Base-by-base conservation (phyloP, 2,797 vertebrate species). In the Hypotaenidia okinawae region DNA sequence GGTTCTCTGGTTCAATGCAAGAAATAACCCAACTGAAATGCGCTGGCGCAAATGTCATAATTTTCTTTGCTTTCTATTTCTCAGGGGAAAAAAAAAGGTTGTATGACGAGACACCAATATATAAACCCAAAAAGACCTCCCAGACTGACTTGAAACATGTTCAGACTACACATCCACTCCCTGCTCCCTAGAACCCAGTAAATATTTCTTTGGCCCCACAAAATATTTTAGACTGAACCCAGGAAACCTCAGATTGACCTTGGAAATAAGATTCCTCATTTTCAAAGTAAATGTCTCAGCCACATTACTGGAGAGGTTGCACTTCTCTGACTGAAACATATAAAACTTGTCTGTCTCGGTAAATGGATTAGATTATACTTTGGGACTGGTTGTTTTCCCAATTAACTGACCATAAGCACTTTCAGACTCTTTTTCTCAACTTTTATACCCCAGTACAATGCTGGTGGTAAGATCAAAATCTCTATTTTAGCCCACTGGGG, bases 171-270 rank as follows among this genome's bases (percentile, higher is more conserved):
- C 72, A 94, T 95, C 78, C 69, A 89, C 72, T 96, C 90, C 68
- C 75, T 92, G 91, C 84, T 96, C 91, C 95, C 92, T 87, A 85
- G 88, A 93, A 94, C 61, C 84, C 78, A 93, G 84, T 96, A 96
- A 96, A 96, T 95, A 96, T 78, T 94, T 89, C 92, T 92, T 94
- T 95, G 93, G 93, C 84, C 92, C 78, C 86, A 41, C 41, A 30
- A 81, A 91, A 52, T 77, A 45, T 91, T 93, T 95, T 47, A 95
- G 78, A 87, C 47, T 92, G 93, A 96, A 95, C 86, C 88, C 92
- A 94, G 92, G 72, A 96, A 96, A 95, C 93, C 93, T 96, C 96
- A 94, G 59, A 66, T 22, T 97, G 92, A 94, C 91, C 94, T 94
- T 94, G 72, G 88, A 97, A 96, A 85, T 85, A 93, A 96, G 88